Base-by-base conservation (phyloP, 2,113 vertebrate genomes). In the Tenebrosternarchus preto region DNA sequence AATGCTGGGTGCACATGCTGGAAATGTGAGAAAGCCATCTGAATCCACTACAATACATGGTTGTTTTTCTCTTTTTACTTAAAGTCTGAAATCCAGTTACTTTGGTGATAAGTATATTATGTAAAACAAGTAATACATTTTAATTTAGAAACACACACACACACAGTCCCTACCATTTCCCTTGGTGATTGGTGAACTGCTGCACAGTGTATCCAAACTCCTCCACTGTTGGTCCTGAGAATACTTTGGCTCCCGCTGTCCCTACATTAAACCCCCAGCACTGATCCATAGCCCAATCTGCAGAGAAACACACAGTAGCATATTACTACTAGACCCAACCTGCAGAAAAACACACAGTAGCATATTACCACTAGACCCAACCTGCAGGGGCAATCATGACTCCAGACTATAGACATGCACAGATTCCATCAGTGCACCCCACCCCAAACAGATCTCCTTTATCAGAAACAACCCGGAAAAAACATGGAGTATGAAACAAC, bases 121-220 rank as follows among this genome's bases (percentile, higher is more conserved):
- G 33, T 36, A 6, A 36, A 4, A 36, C 6, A 36, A 36, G 6
- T 36, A 36, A 36, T 36, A 6, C 6, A 36, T 4, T 36, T 36
- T 36, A 36, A 36, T 36, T 36, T 36, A 36, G 33, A 36, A 4
- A 80, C 8, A 29, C 8, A 61, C 9, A 56, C 8, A 61, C 9
- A 56, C 31, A 63, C 5, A 56, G n/a, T 59, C 70, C 93, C 93
- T 92, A 95, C 95, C 94, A 95, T 90, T 93, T 94, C 73, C 93
- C 94, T 78, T 90, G 72, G 66, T 87, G 80, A 76, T 92, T 94
- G 86, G 71, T 71, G 64, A 95, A 91, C 82, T 95, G 95, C 15
- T 94, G 94, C 31, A 95, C 89, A 7, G 90, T 43, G 67, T 95
- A 94, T 61, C 95, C 95, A 88, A 95, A 95, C 80, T 95, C 92